Evolutionary conservation across 2,113 vertebrate genomes (phyloP).

Genomic region (Tachysurus vachellii): DNA sequence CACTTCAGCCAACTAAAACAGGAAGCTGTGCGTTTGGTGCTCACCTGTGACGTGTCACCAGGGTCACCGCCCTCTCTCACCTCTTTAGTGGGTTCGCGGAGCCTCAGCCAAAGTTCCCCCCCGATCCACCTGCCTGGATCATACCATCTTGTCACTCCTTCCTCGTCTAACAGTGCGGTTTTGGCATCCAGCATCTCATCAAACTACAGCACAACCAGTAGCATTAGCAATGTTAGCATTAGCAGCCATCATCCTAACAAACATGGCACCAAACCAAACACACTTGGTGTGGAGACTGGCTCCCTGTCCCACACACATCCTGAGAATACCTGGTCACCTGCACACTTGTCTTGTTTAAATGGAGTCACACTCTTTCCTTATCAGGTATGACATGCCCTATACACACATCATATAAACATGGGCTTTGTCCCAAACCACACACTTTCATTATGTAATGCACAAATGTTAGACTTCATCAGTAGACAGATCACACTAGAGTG

Average conservation of each 20-base stretch:
- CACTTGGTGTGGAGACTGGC: slow-evolving; percentile 84
- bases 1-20: slow-evolving; percentile 95
- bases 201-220: slow-evolving; percentile 60
- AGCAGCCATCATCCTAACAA: slow-evolving; percentile 63
- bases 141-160: slow-evolving; percentile 67
- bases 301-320: slow-evolving; percentile 86
- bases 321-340: slow-evolving; percentile 76
- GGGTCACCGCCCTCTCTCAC: slow-evolving; percentile 79
- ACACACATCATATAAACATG: not conserved
- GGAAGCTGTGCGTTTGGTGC: slow-evolving; percentile 94
- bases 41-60: slow-evolving; percentile 82
- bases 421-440: not conserved
- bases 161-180: slow-evolving; percentile 67
- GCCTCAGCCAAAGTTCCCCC: slow-evolving; percentile 66
- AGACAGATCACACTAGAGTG: too few relatives aligned
- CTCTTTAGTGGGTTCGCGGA: slow-evolving; percentile 73
- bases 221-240: slow-evolving; percentile 17
- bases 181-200: slow-evolving; percentile 69
- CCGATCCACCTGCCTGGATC: slow-evolving; percentile 71
- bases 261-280: slow-evolving; percentile 87
- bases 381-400: slow-evolving; percentile 78
- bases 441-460: not conserved
- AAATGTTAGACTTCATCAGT: not conserved
- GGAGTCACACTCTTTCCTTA: slow-evolving; percentile 94
- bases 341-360: slow-evolving; percentile 78